A percentile compares a stretch with the other conserved stretches of the same genome.
phyloP scores from a whole-genome alignment of 1,140 invertebrate species.

The Melipona quadrifasciata region DNA sequence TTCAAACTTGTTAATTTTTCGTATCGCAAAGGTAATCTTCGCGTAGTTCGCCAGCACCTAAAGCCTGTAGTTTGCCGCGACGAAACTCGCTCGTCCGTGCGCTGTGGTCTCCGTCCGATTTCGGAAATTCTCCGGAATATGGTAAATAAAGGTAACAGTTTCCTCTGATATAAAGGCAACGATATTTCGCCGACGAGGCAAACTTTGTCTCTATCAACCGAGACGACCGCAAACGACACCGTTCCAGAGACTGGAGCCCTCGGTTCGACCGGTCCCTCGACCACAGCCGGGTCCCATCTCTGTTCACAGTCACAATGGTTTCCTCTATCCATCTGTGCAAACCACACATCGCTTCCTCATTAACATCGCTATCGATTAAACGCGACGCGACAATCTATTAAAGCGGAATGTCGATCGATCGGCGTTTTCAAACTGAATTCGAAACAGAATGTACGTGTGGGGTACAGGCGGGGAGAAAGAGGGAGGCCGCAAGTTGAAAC shows the following conservation, averaged over 20 bases:
- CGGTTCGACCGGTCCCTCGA: constrained; percentile 7
- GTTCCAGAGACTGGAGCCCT: not conserved
- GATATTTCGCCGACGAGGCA: constrained; percentile 1
- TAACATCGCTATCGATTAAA: not conserved
- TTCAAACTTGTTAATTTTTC: not conserved
- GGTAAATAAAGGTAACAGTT: not conserved
- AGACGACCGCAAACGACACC: constrained; percentile 23
- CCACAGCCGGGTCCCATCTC: not conserved
- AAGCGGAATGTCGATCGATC: not conserved
- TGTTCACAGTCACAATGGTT: not conserved
- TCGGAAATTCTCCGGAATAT: not conserved
- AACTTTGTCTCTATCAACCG: constrained; percentile 27
- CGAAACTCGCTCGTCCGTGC: not conserved
- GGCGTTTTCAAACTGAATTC: too few species aligned
- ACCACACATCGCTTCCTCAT: constrained; percentile 13
- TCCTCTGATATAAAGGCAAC: not conserved
- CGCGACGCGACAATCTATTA: not conserved
- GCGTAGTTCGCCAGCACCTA: not conserved
- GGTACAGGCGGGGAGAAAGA: too few species aligned
- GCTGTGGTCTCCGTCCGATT: not conserved
- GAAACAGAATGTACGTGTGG: not conserved
- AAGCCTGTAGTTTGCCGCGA: too few species aligned
- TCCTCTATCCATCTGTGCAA: constrained; percentile 5
- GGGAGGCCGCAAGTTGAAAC: not conserved
- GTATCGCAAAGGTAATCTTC: not conserved